These are phyloP conservation scores for Coremacera marginata DNA, from an alignment of 2,888 invertebrate species.

Conservation along the genomic window DNA sequence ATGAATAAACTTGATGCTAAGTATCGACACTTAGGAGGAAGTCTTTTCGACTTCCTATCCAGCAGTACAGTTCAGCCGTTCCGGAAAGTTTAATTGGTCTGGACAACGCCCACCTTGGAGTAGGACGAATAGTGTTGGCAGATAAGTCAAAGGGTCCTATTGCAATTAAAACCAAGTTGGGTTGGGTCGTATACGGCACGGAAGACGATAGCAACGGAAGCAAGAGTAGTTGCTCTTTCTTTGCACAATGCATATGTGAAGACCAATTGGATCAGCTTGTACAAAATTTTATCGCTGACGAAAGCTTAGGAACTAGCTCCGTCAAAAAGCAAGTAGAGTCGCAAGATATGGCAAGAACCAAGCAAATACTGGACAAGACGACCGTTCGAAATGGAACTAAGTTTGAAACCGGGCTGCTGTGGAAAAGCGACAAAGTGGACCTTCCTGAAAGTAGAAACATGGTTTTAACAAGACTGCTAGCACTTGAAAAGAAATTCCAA, in stretches of 20 bases:
- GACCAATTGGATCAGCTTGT: constrained; percentile 16
- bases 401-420: no score
- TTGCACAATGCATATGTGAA: not conserved
- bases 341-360: no score
- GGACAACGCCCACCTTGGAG: constrained; percentile 38
- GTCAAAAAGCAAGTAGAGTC: not conserved
- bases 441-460: no score
- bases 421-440: no score
- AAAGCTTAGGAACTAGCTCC: not conserved
- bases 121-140: not conserved
- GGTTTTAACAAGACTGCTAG: no score
- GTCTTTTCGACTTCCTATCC: constrained; percentile 13
- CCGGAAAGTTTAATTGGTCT: constrained; percentile 38
- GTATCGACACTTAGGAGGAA: constrained; percentile 29
- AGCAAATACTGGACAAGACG: no score
- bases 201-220: not conserved
- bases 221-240: not conserved
- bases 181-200: not conserved
- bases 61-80: constrained; percentile 4
- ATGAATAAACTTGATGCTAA: constrained; percentile 22
- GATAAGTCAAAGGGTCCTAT: constrained; percentile 26
- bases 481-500: no score
- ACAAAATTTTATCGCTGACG: not conserved
- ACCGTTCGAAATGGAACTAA: no score
- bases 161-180: not conserved